Conservation (phyloP, 2,888 invertebrate species). For the Dryomyza anilis region DNA sequence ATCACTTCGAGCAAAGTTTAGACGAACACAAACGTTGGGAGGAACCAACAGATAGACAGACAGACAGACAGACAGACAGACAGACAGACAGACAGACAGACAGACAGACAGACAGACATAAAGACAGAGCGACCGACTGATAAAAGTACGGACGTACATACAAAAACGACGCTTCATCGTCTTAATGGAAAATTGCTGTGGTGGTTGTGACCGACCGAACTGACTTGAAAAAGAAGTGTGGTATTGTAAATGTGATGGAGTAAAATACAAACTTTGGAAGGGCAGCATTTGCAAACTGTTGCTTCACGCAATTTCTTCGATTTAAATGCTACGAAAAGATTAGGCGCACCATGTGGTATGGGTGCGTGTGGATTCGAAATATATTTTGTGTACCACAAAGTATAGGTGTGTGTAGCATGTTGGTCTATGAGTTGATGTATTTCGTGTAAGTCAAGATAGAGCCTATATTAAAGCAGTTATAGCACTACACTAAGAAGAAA, state of each 20-base stretch:
- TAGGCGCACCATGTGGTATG: too few relatives aligned
- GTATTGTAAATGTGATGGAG: too few relatives aligned
- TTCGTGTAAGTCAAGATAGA: too few relatives aligned
- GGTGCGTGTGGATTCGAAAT: too few relatives aligned
- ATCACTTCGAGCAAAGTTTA: conserved; percentile 11
- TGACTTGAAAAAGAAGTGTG: not conserved
- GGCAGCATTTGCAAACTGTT: conserved; percentile 3
- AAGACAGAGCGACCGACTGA: conserved; percentile 1
- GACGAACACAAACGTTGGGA: not conserved
- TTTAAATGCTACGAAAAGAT: too few relatives aligned
- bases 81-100: conserved; percentile 9
- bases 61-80: conserved; percentile 6
- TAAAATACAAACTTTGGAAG: not conserved
- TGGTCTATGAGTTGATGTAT: too few relatives aligned
- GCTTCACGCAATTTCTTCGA: not conserved
- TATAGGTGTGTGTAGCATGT: too few relatives aligned
- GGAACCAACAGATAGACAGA: not conserved
- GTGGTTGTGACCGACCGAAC: not conserved
- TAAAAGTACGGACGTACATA: too few relatives aligned
- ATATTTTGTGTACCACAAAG: too few relatives aligned
- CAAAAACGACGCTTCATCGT: not conserved
- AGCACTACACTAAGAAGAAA: too few relatives aligned
- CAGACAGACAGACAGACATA: conserved; percentile 8
- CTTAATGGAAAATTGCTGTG: conserved; percentile 15
- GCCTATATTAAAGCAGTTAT: too few relatives aligned